Evolutionary conservation across 2,113 vertebrate genomes (phyloP), one percentile per base, ranked within the genome.

Genomic region (Coreoperca whiteheadi): DNA sequence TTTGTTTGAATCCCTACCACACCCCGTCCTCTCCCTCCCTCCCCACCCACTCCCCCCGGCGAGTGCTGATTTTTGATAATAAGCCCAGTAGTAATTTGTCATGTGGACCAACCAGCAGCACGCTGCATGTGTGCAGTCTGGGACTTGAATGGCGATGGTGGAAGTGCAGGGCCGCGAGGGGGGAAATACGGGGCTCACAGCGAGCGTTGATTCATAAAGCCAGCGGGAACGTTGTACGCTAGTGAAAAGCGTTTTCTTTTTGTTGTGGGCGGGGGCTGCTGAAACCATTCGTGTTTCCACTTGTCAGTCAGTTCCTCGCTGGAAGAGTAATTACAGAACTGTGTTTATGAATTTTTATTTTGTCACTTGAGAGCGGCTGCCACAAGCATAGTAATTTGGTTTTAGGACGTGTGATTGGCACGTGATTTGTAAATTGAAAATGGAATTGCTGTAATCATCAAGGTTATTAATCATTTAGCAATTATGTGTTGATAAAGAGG

Each of bases 31-130:
- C 20, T 23, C 46, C 11, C 25, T 16, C 37, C 28, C n/a, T 39
- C 69, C 73, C 53, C 63, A 53, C 46, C 89, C 88, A 88, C 91
- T 89, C 90, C 89, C 89, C 86, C 79, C 28, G 34, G 79, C 86
- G 68, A 88, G 89, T 83, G 82, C 87, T 79, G 88, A 90, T 91
- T 91, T 93, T 91, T 91, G 87, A 94, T 93, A 93, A 94, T 91
- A 91, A 94, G 93, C 89, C 92, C 87, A 85, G 87, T 68, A 79
- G 88, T 93, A 89, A 91, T 94, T 87, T 94, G 90, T 94, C 91
- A 84, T 91, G 91, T 90, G 88, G 87, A 60, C 87, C 74, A 23
- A 70, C 71, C 89, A 83, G 84, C 87, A 59, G 92, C 61, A 85
- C 89, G 32, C 91, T 75, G 90, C 92, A 81, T 93, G 90, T 85